phyloP scores from a whole-genome alignment of 2,113 vertebrate species.

The Camelus bactrianus region DNA sequence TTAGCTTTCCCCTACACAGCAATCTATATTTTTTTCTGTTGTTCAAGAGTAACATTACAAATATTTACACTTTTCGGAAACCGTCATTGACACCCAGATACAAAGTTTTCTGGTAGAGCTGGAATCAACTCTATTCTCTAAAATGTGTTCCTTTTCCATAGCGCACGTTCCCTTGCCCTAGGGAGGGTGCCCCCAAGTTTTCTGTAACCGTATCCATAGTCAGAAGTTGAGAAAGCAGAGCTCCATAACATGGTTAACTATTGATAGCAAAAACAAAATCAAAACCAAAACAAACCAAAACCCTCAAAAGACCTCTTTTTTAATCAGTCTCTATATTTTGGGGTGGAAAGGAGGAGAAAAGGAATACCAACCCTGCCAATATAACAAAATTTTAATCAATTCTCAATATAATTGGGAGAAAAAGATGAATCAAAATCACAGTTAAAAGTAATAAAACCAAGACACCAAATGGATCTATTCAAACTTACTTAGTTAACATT shows the following conservation, averaged over 20 bases:
- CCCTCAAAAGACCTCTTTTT: not conserved
- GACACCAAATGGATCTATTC: constrained; percentile 45
- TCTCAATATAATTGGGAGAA: not conserved
- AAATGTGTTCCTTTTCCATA: constrained; percentile 30
- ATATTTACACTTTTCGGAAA: constrained; percentile 35
- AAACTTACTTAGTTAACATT: not conserved
- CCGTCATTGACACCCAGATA: constrained; percentile 10
- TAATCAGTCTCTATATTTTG: constrained; percentile 5
- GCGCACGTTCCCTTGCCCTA: not conserved
- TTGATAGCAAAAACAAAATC: not conserved
- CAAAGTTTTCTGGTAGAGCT: not conserved
- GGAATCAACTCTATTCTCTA: not conserved
- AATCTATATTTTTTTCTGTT: constrained; percentile 28
- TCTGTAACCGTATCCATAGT: not conserved
- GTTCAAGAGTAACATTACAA: not conserved
- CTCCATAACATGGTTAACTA: constrained; percentile 25
- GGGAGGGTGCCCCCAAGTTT: not conserved
- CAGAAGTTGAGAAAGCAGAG: constrained; percentile 25
- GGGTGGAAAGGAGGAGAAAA: not conserved
- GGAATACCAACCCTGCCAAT: not conserved
- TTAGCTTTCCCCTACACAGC: not conserved
- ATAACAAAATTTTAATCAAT: constrained; percentile 42
- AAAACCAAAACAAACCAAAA: not conserved
- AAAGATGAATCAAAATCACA: not conserved
- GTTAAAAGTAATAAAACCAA: constrained; percentile 43